Conservation (phyloP, 2,888 invertebrate genomes). For the Tetanocera ferruginea region DNA sequence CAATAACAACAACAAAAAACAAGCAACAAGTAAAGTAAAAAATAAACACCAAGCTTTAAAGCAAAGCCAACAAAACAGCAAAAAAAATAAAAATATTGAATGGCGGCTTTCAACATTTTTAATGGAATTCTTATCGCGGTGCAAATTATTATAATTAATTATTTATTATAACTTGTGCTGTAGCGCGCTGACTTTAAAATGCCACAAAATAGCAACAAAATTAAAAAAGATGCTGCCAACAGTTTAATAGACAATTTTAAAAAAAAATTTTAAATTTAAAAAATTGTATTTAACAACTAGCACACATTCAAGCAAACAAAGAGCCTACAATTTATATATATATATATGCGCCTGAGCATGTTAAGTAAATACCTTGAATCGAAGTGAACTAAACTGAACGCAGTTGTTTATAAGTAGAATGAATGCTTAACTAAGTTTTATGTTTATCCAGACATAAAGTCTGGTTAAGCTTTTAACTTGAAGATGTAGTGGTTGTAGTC, state of each 20-base stretch:
- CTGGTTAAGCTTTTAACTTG: not conserved
- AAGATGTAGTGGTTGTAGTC: not conserved
- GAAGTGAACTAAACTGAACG: not conserved
- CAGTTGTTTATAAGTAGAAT: not conserved
- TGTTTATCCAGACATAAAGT: not conserved
- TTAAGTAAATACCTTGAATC: not conserved
- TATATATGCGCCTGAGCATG: no score
- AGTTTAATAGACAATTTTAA: no score
- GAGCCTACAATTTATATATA: no score
- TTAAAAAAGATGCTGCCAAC: no score
- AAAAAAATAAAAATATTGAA: not conserved
- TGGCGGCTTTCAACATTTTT: not conserved
- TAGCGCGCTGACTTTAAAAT: not conserved
- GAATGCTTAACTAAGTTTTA: not conserved
- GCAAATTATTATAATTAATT: conserved; percentile 19
- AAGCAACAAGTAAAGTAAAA: not conserved
- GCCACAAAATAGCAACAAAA: not conserved
- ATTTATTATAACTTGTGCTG: not conserved
- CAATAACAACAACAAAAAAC: not conserved
- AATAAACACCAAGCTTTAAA: not conserved
- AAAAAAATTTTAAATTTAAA: no score
- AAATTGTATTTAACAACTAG: no score
- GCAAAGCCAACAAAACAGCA: not conserved
- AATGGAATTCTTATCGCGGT: conserved; percentile 2
- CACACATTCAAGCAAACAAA: not conserved